Conservation (phyloP, 2,888 invertebrate genomes). For the Callosobruchus maculatus region DNA sequence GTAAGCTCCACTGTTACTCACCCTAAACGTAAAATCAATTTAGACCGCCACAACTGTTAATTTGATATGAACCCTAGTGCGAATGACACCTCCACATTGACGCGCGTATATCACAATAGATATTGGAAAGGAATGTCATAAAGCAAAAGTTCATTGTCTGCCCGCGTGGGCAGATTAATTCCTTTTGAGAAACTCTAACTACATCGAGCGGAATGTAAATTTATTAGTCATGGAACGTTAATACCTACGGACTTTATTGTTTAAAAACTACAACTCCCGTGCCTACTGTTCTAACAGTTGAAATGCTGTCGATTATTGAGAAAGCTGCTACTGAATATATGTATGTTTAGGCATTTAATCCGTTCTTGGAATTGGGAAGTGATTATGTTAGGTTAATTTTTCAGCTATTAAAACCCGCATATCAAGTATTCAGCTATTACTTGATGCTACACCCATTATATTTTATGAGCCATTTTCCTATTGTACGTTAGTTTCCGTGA, state of each 20-base stretch:
- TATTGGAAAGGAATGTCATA: not conserved
- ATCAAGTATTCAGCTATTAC: not conserved
- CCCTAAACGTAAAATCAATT: too few species aligned
- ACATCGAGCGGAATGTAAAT: not conserved
- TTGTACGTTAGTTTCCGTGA: not conserved
- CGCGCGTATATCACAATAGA: not conserved
- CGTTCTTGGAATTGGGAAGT: not conserved
- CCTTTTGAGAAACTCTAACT: not conserved
- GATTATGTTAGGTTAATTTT: not conserved
- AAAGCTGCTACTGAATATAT: not conserved
- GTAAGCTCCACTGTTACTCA: too few species aligned
- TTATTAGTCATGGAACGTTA: not conserved
- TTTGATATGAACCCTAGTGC: too few species aligned
- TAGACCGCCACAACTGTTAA: too few species aligned
- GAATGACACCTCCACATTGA: not conserved
- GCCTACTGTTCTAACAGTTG: not conserved
- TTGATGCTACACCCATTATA: not conserved
- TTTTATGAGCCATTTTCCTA: not conserved
- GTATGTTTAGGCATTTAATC: not conserved
- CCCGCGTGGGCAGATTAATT: not conserved
- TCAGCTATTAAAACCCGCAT: not conserved
- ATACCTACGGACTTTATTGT: not conserved
- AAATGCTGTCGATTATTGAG: not conserved
- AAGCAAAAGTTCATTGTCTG: not conserved
- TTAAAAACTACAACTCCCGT: not conserved